Evolutionary conservation across 2,113 vertebrate genomes (phyloP).

Genomic region (Cariama cristata): DNA sequence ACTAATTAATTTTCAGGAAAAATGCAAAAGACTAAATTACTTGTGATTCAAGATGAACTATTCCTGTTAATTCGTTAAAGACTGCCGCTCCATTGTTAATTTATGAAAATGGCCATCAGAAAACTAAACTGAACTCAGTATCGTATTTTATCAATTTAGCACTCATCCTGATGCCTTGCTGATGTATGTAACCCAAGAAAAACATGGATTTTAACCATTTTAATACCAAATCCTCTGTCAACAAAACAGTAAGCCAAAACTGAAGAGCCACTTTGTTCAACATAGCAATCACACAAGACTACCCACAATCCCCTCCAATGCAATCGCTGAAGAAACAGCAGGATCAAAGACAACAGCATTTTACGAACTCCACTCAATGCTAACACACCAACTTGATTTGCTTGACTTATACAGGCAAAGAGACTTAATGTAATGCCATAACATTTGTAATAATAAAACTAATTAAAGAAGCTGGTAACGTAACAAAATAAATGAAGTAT

Average conservation of each 20-base stretch:
- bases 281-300: fast-evolving
- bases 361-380: background rate
- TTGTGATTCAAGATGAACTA: background rate
- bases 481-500: background rate
- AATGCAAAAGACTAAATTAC: background rate
- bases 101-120: background rate
- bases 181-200: background rate
- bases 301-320: background rate
- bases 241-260: background rate
- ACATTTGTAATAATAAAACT: background rate
- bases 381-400: background rate
- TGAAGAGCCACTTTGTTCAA: background rate
- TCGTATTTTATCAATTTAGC: background rate
- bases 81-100: background rate
- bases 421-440: background rate
- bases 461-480: background rate
- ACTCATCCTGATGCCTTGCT: background rate
- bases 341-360: background rate
- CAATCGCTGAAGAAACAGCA: background rate
- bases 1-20: background rate
- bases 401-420: background rate
- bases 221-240: background rate
- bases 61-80: background rate
- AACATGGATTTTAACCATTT: background rate
- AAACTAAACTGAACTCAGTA: background rate